Conservation (phyloP, 2,888 invertebrate species). For the Polymixis flavicincta region DNA sequence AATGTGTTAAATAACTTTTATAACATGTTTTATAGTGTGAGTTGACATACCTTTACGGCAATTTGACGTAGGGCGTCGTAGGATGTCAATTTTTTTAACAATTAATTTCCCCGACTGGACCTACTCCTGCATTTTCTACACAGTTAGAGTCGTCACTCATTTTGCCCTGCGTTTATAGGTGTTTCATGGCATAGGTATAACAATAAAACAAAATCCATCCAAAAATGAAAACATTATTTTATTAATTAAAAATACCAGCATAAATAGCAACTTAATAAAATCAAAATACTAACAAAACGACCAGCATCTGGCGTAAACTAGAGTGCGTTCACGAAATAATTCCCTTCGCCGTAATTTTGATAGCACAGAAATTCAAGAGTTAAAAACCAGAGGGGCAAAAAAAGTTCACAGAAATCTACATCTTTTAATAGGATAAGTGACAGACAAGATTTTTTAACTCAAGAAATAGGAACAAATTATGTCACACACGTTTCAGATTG, state of each 20-base stretch:
- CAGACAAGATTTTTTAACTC: too few relatives aligned
- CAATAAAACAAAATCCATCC: conserved; percentile 31
- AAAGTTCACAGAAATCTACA: too few relatives aligned
- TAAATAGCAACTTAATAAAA: conserved; percentile 52
- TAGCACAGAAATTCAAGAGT: too few relatives aligned
- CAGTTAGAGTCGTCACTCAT: background rate
- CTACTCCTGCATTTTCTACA: background rate
- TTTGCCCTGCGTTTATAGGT: background rate
- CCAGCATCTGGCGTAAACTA: conserved; percentile 1
- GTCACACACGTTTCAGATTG: too few relatives aligned
- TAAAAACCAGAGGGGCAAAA: too few relatives aligned
- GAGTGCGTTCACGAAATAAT: too few relatives aligned
- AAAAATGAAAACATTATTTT: conserved; percentile 48
- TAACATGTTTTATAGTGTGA: too few relatives aligned
- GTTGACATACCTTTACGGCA: background rate
- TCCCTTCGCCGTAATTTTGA: too few relatives aligned
- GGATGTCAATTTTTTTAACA: background rate
- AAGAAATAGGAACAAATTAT: too few relatives aligned
- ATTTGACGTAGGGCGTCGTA: background rate
- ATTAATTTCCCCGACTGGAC: background rate
- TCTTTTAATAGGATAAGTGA: too few relatives aligned
- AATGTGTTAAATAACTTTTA: too few relatives aligned
- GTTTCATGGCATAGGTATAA: background rate
- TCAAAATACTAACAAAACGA: conserved; percentile 40
- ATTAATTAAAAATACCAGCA: conserved; percentile 54